Base-by-base conservation (phyloP, 2,797 vertebrate genomes). In the Harpagifer antarcticus region DNA sequence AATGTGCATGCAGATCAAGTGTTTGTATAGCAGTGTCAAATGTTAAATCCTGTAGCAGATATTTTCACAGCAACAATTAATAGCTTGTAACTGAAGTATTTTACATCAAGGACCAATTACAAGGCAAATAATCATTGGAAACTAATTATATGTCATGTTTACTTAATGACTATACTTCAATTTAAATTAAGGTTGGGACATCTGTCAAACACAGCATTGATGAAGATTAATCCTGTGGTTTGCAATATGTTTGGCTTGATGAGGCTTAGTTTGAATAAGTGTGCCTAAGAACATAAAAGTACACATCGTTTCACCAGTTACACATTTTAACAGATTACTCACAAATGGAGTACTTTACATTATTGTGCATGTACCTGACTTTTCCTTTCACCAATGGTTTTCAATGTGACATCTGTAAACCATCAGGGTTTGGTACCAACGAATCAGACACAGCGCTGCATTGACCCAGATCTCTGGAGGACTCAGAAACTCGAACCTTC, bases 401-500 rank as follows among this genome's bases (percentile, higher is more conserved):
- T 81, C 5, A 23, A 10, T 52, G 59, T 4, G 11, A 9, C 37
- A 66, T 69, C 76, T 76, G 62, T 10, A 14, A 33, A 64, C 48
- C 5, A 40, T 70, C 44, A 37, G 19, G 42, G 65, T 69, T 81
- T 66, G 72, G 33, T 48, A 45, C 27, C 23, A 58, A 17, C 14
- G 11, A 72, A 62, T 76, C 63, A 69, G 65, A 70, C 55, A 66
- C 58, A 40, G 76, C 44, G 72, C 68, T 70, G 81, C 9, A 10
- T 23, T 92, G 91, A 92, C 92, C 91, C 85, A 91, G 82, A 92
- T 94, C 82, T 91, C 52, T 55, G 56, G 43, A 72, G 63, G 66
- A 43, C 57, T 13, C 58, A 68, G 94, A 89, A 90, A 95, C 84
- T 70, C 14, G 76, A 94, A 92, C 86, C 80, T 23, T 75, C 61